A percentile compares a stretch with the other conserved stretches of the same genome.
phyloP scores from a whole-genome alignment of 2,113 vertebrate genomes.

The Chamaea fasciata region DNA sequence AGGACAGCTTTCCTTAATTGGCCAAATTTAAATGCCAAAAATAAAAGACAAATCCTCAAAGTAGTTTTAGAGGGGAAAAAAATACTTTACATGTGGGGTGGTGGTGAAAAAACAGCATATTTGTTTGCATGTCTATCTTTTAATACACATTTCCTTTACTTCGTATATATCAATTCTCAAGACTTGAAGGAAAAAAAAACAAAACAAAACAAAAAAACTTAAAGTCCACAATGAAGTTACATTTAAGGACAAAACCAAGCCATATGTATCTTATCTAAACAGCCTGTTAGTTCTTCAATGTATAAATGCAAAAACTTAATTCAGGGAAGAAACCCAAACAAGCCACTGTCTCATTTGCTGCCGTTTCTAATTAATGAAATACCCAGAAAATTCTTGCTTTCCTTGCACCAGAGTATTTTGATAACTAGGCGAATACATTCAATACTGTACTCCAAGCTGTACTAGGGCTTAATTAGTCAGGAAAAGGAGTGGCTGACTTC shows the following conservation, averaged over 20 bases:
- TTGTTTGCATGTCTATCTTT: background rate
- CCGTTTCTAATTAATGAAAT: background rate
- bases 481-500: slow-evolving; percentile 26
- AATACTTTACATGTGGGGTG: background rate
- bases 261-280: background rate
- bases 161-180: background rate
- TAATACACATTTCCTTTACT: background rate
- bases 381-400: background rate
- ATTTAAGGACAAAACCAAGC: background rate
- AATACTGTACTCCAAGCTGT: background rate
- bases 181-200: background rate
- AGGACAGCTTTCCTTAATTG: background rate
- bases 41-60: background rate
- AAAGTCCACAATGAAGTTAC: background rate
- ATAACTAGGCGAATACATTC: slow-evolving; percentile 1
- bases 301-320: background rate
- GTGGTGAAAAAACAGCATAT: background rate
- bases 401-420: background rate
- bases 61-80: background rate
- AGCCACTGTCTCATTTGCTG: background rate
- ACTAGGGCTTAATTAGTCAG: slow-evolving; percentile 6
- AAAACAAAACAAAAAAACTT: background rate
- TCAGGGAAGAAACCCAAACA: background rate
- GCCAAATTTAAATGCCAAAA: background rate
- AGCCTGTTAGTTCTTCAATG: background rate